A percentile compares a stretch with the other conserved stretches of the same genome.
phyloP scores from a whole-genome alignment of 2,113 vertebrate species.

The Epinephelus lanceolatus region DNA sequence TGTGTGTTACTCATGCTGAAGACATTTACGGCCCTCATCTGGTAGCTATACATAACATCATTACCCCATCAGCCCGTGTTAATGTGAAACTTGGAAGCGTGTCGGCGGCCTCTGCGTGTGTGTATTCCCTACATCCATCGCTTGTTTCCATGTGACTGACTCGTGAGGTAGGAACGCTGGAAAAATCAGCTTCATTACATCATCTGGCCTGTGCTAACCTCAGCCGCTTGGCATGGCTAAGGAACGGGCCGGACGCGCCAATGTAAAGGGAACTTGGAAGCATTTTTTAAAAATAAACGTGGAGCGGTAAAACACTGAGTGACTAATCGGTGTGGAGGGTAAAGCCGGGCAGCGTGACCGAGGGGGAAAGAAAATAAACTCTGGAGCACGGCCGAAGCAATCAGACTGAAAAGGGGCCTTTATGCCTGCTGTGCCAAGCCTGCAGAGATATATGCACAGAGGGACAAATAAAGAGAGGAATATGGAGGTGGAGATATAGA shows the following conservation, averaged over 20 bases:
- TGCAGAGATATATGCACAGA: slow-evolving; percentile 33
- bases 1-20: slow-evolving; percentile 4
- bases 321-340: slow-evolving; percentile 67
- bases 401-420: slow-evolving; percentile 55
- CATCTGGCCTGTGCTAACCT: slow-evolving; percentile 64
- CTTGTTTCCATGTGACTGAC: slow-evolving; percentile 48
- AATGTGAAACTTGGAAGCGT: slow-evolving; percentile 30
- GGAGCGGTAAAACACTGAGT: slow-evolving; percentile 55
- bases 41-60: slow-evolving; percentile 31
- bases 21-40: slow-evolving; percentile 35
- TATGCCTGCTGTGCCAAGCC: slow-evolving; percentile 33
- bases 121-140: slow-evolving; percentile 31
- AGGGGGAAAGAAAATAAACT: slow-evolving; percentile 30
- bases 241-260: slow-evolving; percentile 30
- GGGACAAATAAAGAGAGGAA: slow-evolving; percentile 26
- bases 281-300: slow-evolving; percentile 75
- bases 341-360: slow-evolving; percentile 54
- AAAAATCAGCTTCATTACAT: slow-evolving; percentile 65
- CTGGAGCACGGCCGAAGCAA: slow-evolving; percentile 55
- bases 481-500: background rate
- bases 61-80: slow-evolving; percentile 22
- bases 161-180: slow-evolving; percentile 21
- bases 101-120: slow-evolving; percentile 11
- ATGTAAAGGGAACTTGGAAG: slow-evolving; percentile 58
- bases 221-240: slow-evolving; percentile 49